phyloP scores from a whole-genome alignment of 2,888 invertebrate genomes.

The Ischnura elegans region DNA sequence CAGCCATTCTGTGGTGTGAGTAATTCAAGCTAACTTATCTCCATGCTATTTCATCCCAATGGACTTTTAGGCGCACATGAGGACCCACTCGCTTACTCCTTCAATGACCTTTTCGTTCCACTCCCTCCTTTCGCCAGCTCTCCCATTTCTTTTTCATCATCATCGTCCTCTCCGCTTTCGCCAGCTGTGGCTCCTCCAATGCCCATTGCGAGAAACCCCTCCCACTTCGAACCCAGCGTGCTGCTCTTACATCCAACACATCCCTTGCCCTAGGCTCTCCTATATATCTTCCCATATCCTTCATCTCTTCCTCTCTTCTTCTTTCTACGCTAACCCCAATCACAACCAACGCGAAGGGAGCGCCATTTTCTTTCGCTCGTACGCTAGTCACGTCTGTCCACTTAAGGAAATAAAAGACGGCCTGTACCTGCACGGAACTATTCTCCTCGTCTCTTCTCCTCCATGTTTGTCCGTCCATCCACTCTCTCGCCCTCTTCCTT shows the following conservation, averaged over 20 bases:
- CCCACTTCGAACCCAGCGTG: too few species aligned
- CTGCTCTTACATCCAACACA: not conserved
- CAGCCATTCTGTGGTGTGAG: too few species aligned
- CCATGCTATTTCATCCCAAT: too few species aligned
- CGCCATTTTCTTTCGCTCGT: not conserved
- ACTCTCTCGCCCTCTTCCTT: not conserved
- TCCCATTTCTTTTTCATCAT: not conserved
- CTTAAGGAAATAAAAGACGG: constrained; percentile 14
- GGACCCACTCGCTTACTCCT: too few species aligned
- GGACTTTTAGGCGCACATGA: too few species aligned
- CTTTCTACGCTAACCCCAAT: too few species aligned
- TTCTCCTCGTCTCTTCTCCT: not conserved
- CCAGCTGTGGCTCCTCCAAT: not conserved
- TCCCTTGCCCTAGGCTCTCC: not conserved
- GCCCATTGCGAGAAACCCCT: too few species aligned
- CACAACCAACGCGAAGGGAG: not conserved
- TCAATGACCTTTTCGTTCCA: too few species aligned
- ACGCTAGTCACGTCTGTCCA: constrained; percentile 1
- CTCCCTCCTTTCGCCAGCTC: not conserved
- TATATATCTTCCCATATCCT: not conserved
- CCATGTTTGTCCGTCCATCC: not conserved
- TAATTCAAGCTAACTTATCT: too few species aligned
- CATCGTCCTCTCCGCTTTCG: not conserved
- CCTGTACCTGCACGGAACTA: not conserved
- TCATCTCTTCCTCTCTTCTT: not conserved